Conservation (phyloP, 2,797 vertebrate species). For the Acrocephalus scirpaceus region DNA sequence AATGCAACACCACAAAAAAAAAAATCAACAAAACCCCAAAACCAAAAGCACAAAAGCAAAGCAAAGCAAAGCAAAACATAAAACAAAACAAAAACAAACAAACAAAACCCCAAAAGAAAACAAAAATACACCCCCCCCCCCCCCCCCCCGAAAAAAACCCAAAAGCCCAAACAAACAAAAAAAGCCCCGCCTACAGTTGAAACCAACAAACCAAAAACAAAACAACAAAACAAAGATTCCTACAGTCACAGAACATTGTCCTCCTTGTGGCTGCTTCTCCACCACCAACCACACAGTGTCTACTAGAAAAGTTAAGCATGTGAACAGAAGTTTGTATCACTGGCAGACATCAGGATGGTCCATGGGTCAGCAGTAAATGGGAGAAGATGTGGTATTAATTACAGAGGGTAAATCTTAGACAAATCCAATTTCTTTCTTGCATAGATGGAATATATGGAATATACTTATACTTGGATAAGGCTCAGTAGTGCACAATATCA, state of each 20-base stretch:
- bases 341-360: background rate
- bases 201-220: background rate
- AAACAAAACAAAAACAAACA: background rate
- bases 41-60: background rate
- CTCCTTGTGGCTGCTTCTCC: background rate
- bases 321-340: background rate
- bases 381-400: conserved; percentile 28
- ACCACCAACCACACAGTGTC: background rate
- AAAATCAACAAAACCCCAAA: background rate
- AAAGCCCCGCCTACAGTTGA: background rate
- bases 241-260: background rate
- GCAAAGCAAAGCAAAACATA: fast-evolving
- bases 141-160: fast-evolving
- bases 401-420: conserved; percentile 7
- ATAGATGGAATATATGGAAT: conserved; percentile 5
- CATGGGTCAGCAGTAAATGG: background rate
- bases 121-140: background rate
- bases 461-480: background rate
- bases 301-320: background rate
- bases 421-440: conserved; percentile 42
- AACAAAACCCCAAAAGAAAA: background rate
- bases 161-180: background rate
- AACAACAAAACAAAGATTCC: background rate
- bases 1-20: background rate
- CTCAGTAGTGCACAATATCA: conserved; percentile 34